Evolutionary conservation across 2,113 vertebrate species (phyloP).

Genomic region (Sclerurus mexicanus): DNA sequence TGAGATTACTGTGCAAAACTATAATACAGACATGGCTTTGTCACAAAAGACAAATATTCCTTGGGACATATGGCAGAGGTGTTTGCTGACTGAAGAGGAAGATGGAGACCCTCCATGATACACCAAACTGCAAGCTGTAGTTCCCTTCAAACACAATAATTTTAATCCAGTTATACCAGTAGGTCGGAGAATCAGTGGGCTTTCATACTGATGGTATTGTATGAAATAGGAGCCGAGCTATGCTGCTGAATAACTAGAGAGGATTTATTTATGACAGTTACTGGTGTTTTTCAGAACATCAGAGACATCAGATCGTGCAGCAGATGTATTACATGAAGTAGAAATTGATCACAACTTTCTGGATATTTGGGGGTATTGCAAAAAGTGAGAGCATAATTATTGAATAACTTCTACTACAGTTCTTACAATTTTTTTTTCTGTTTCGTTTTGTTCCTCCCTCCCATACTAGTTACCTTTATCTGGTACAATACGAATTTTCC

Average conservation of each 20-base stretch:
- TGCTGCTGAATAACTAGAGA: constrained; percentile 33
- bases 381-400: neutral
- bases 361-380: neutral
- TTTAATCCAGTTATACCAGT: constrained; percentile 58
- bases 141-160: neutral
- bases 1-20: neutral
- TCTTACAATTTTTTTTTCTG: neutral
- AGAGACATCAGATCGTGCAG: constrained; percentile 1
- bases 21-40: neutral
- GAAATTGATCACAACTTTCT: constrained; percentile 29
- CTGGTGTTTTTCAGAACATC: constrained; percentile 29
- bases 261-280: constrained; percentile 59
- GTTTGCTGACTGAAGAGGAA: neutral
- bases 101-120: neutral
- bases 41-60: neutral
- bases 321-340: constrained; percentile 2
- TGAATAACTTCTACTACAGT: neutral
- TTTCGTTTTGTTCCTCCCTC: neutral
- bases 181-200: neutral
- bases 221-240: constrained; percentile 41
- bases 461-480: neutral
- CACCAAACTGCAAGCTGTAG: neutral
- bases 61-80: neutral
- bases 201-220: constrained; percentile 41
- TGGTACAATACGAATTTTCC: neutral